These are phyloP conservation scores for Matsumyia berberina DNA, from an alignment of 2,888 invertebrate species.

Conservation along the genomic window DNA sequence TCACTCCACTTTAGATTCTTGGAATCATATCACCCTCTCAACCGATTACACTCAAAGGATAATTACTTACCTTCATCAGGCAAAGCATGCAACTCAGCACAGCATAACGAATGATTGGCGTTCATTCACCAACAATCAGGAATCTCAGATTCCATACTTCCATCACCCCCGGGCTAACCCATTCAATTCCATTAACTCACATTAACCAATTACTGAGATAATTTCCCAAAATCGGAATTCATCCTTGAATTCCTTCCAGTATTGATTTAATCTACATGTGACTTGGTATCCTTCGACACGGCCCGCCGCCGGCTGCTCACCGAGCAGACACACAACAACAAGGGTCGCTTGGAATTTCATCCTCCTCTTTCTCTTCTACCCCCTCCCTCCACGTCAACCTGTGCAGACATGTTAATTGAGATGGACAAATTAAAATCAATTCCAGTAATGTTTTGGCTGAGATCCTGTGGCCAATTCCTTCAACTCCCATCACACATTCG, in stretches of 20 bases:
- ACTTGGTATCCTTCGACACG: conserved; percentile 25
- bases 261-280: conserved; percentile 64
- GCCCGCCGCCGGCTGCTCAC: background rate
- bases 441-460: conserved; percentile 56
- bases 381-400: background rate
- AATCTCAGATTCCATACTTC: conserved; percentile 38
- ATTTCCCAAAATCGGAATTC: conserved; percentile 69
- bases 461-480: conserved; percentile 55
- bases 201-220: conserved; percentile 75
- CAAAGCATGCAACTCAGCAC: background rate
- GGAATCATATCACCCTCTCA: background rate
- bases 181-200: conserved; percentile 73
- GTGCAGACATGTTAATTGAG: conserved; percentile 73
- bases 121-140: conserved; percentile 38
- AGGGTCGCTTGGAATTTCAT: conserved; percentile 11
- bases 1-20: too few relatives aligned
- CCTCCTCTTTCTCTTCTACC: background rate
- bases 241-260: conserved; percentile 66
- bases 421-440: conserved; percentile 70
- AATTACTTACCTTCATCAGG: conserved; percentile 26
- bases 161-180: conserved; percentile 29
- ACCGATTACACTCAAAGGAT: conserved; percentile 8
- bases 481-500: conserved; percentile 6
- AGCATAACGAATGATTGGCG: conserved; percentile 20
- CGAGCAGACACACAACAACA: background rate